phyloP scores from a whole-genome alignment of 1,140 invertebrate species.

The Trinorchestia longiramus region DNA sequence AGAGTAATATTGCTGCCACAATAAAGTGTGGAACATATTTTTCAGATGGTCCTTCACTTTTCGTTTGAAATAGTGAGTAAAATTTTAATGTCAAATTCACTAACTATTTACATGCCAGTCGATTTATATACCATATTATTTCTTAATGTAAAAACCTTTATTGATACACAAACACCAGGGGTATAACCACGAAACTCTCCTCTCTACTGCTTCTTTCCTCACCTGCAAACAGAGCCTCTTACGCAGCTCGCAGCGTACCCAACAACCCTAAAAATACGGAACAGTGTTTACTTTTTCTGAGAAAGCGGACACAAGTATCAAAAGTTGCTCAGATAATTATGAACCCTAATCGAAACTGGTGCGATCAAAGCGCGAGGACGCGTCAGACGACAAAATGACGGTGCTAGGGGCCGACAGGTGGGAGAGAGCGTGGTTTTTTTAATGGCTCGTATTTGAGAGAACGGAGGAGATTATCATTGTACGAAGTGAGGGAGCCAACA shows the following conservation, averaged over 20 bases:
- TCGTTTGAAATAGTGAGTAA: not conserved
- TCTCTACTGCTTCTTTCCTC: not conserved
- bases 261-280: not conserved
- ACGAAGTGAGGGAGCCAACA: not conserved
- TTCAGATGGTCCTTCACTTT: not conserved
- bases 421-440: not conserved
- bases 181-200: not conserved
- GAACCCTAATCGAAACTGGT: constrained; percentile 34
- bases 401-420: not conserved
- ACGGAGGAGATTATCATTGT: not conserved
- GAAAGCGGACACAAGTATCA: constrained; percentile 16
- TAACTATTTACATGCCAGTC: not conserved
- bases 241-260: not conserved
- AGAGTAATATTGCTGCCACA: not conserved
- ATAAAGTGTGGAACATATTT: not conserved
- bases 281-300: constrained; percentile 24
- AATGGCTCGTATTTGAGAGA: not conserved
- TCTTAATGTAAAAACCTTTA: not conserved
- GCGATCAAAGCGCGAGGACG: constrained; percentile 20
- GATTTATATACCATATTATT: not conserved
- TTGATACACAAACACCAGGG: not conserved
- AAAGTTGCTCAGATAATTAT: constrained; percentile 30
- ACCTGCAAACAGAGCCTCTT: not conserved
- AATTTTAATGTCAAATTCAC: not conserved
- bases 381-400: constrained; percentile 8